These are phyloP conservation scores for Diploptera punctata DNA, from an alignment of 2,888 invertebrate genomes.

Conservation along the genomic window DNA sequence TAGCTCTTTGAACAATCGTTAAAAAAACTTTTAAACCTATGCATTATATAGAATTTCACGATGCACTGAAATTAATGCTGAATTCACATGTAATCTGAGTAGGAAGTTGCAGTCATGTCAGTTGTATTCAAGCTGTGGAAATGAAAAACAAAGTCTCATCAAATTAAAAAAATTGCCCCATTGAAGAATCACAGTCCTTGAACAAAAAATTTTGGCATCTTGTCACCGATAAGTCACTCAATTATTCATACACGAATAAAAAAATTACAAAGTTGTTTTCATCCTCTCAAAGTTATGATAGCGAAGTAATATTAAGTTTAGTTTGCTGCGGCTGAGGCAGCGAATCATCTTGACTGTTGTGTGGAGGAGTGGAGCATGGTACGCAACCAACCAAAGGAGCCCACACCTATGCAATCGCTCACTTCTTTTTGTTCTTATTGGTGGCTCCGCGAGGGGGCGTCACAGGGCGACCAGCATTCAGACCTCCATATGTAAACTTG, in stretches of 20 bases:
- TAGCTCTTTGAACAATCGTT: too few species aligned
- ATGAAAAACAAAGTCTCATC: neutral
- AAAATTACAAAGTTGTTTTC: neutral
- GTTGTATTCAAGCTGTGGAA: neutral
- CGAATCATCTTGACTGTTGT: slow-evolving; percentile 4
- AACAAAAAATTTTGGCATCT: slow-evolving; percentile 24
- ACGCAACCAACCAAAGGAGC: slow-evolving; percentile 27
- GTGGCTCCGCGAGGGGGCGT: slow-evolving; percentile 96
- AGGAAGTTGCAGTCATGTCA: too few species aligned
- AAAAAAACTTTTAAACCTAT: too few species aligned
- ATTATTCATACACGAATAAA: slow-evolving; percentile 11
- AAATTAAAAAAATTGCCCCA: slow-evolving; percentile 14
- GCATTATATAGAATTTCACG: too few species aligned
- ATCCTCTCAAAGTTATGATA: neutral
- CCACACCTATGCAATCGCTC: slow-evolving; percentile 54
- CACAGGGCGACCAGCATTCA: slow-evolving; percentile 95
- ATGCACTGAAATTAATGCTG: too few species aligned
- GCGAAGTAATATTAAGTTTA: slow-evolving; percentile 22
- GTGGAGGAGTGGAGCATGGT: slow-evolving; percentile 26
- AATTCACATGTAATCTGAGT: too few species aligned
- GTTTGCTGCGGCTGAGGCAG: neutral
- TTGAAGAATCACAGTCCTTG: neutral
- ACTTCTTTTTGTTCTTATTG: slow-evolving; percentile 95
- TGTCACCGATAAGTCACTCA: slow-evolving; percentile 15
- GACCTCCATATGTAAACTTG: slow-evolving; percentile 92